These are phyloP conservation scores for Rhagium mordax DNA, from an alignment of 2,888 invertebrate genomes.

Conservation along the genomic window DNA sequence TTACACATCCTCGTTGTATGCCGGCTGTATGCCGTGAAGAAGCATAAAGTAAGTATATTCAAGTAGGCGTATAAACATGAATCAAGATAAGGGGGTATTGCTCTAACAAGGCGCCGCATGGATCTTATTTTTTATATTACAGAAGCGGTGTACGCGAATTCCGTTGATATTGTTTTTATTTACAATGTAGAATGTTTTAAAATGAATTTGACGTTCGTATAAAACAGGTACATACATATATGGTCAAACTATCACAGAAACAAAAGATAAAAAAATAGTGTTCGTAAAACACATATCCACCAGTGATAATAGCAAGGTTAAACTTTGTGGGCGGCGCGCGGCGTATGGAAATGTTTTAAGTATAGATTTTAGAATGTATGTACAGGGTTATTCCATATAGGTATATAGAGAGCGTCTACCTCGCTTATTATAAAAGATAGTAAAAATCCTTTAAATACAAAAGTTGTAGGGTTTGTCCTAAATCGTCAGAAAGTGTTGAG, in stretches of 20 bases:
- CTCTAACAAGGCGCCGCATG: slow-evolving; percentile 51
- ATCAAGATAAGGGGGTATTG: slow-evolving; percentile 56
- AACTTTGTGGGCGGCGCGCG: background rate
- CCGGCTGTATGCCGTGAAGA: slow-evolving; percentile 21
- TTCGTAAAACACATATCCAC: background rate
- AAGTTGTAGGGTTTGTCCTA: too few species aligned
- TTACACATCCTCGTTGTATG: slow-evolving; percentile 26
- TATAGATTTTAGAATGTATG: too few species aligned
- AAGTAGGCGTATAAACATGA: slow-evolving; percentile 54
- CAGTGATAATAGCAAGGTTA: background rate
- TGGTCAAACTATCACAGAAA: background rate
- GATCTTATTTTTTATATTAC: slow-evolving; percentile 31
- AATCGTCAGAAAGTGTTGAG: too few species aligned
- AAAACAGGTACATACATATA: background rate
- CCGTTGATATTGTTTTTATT: background rate
- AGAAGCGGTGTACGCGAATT: background rate
- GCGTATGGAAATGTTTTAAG: background rate
- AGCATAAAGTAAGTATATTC: slow-evolving; percentile 39
- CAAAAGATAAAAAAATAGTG: background rate
- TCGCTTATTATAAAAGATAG: too few species aligned
- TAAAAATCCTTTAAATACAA: too few species aligned
- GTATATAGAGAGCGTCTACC: too few species aligned
- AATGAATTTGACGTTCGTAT: background rate
- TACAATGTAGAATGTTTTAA: background rate
- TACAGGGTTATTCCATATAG: too few species aligned